A percentile compares a stretch with the other conserved stretches of the same genome.
Evolutionary conservation across 1,140 invertebrate genomes (phyloP).

Genomic region (Leptinotarsa defecta): DNA sequence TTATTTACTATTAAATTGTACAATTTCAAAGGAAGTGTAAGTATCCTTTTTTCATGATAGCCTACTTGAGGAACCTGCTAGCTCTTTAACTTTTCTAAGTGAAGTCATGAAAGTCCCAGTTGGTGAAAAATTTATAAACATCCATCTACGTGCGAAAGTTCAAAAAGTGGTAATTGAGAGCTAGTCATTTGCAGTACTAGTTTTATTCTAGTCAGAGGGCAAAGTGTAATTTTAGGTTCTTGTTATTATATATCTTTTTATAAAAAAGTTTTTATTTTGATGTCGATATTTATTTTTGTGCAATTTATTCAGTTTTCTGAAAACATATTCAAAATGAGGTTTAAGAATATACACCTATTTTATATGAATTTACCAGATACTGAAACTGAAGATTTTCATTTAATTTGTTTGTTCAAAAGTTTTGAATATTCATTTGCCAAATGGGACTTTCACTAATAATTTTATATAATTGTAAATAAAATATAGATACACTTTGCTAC

Average conservation of each 20-base stretch:
- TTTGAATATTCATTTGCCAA: conserved; percentile 14
- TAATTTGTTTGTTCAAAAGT: neutral
- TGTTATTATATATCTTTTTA: no score
- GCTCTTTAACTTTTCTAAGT: neutral
- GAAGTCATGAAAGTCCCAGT: neutral
- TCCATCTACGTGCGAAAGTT: no score
- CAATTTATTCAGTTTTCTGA: no score
- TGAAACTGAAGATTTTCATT: neutral
- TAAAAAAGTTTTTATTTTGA: no score
- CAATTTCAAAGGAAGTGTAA: neutral
- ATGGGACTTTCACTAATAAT: conserved; percentile 8
- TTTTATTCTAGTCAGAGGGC: conserved; percentile 10
- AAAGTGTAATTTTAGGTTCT: conserved; percentile 1
- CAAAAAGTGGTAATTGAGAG: neutral
- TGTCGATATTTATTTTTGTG: no score
- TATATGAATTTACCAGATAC: no score
- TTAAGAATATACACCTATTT: no score
- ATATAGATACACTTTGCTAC: conserved; percentile 19
- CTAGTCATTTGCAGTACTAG: neutral
- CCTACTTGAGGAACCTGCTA: neutral
- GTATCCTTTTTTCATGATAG: neutral
- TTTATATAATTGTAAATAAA: conserved; percentile 23
- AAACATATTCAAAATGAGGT: no score
- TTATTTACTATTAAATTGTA: no score
- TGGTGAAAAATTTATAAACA: neutral